A percentile compares a stretch with the other conserved stretches of the same genome.
These are phyloP conservation scores for Panthera leo DNA, from an alignment of 2,113 vertebrate species.

Conservation along the genomic window DNA sequence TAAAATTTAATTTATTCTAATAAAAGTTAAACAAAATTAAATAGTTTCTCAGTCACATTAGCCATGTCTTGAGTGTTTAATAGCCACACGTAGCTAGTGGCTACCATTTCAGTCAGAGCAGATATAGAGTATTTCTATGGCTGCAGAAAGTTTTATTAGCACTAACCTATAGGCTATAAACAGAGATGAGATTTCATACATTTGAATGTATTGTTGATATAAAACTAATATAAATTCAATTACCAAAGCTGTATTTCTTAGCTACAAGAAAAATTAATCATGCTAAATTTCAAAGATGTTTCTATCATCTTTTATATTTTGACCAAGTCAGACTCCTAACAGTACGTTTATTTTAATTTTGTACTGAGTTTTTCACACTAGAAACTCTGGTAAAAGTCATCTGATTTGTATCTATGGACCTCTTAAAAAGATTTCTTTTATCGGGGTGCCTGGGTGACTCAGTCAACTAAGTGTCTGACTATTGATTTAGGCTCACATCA, in stretches of 20 bases:
- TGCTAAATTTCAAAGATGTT: conserved; percentile 52
- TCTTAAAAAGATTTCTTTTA: conserved; percentile 64
- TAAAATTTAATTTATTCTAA: conserved; percentile 29
- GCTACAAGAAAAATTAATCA: conserved; percentile 16
- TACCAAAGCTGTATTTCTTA: background rate
- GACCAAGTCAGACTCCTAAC: background rate
- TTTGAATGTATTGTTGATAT: background rate
- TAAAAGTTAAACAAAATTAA: conserved; percentile 26
- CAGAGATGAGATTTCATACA: background rate
- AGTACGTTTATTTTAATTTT: conserved; percentile 32
- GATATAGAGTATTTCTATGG: background rate
- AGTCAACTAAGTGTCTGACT: too few relatives aligned
- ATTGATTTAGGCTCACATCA: too few relatives aligned
- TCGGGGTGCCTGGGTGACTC: too few relatives aligned
- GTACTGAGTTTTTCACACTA: background rate
- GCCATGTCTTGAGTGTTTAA: background rate
- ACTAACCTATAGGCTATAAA: background rate
- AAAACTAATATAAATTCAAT: conserved; percentile 25
- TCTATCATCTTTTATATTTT: conserved; percentile 6
- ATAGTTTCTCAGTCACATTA: background rate
- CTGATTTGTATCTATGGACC: conserved; percentile 68
- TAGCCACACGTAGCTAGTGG: background rate
- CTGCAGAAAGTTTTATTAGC: background rate
- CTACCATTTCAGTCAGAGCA: background rate
- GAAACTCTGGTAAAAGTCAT: background rate